Evolutionary conservation across 2,113 vertebrate species (phyloP).

Genomic region (Alosa alosa): DNA sequence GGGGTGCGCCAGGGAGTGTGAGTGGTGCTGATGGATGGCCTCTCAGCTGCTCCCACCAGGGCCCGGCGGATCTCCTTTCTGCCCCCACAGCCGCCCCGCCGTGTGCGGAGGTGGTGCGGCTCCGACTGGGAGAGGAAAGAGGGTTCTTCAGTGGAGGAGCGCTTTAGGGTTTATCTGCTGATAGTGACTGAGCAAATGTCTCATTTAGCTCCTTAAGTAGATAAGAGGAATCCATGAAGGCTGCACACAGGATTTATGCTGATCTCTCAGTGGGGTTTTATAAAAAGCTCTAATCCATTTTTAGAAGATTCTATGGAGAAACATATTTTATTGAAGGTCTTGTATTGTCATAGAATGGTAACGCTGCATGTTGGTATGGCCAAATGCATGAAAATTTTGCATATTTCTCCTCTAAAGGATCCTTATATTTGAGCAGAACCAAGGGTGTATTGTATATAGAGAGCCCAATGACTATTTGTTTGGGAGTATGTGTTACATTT

Average conservation of each 20-base stretch:
- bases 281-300: not conserved
- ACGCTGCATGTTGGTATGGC: not conserved
- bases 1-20: constrained; percentile 46
- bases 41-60: constrained; percentile 39
- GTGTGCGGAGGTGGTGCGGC: not conserved
- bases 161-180: not conserved
- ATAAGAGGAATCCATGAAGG: not conserved
- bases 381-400: not conserved
- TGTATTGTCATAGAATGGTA: not conserved
- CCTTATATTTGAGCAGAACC: too few relatives aligned
- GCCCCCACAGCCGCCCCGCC: not conserved
- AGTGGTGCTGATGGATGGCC: constrained; percentile 58
- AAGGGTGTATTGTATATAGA: too few relatives aligned
- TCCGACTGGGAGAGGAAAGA: not conserved
- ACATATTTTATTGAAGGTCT: too few relatives aligned
- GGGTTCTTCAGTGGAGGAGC: not conserved
- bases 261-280: too few relatives aligned
- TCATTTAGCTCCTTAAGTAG: not conserved
- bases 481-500: too few relatives aligned
- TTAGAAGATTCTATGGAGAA: not conserved
- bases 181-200: not conserved
- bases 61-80: constrained; percentile 45
- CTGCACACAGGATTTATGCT: not conserved
- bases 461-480: too few relatives aligned
- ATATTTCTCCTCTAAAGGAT: not conserved